Base-by-base conservation (phyloP, 2,888 invertebrate species). In the Bimastos eiseni region DNA sequence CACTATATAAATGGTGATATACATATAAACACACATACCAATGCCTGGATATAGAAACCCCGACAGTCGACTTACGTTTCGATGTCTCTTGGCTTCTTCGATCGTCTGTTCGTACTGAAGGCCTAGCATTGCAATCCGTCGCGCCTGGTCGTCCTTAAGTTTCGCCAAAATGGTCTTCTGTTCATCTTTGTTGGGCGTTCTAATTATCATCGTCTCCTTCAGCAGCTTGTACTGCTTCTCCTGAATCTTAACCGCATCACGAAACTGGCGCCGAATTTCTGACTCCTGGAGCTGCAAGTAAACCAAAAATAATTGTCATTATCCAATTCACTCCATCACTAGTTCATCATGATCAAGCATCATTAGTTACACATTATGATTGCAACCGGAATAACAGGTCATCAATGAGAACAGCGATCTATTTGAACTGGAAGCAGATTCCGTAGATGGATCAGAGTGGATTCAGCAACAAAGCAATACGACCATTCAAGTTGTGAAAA, bases 81-180 rank as follows among this genome's bases (percentile, higher is more conserved):
- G 99, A 95, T 99, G 99, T 96, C 99, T 98, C 94, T 99, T 96
- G 99, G 99, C 99, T 95, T 99, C 99, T 88, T 98, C 97, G 95
- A 99, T 99, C 96, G 98, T 99, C 96, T 98, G 98, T 96, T 99
- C 99, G 96, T 99, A 99, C 96, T 99, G 99, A 95, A 99, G 98
- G 91, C 98, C 99, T 91, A 99, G 96, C 93, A 98, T 96, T 92
- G 99, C 98, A 94, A 99, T 96, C 95, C 99, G 99, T 93, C 99
- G 97, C 94, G 98, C 97, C 96, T 99, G 99, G 95, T 99, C 99
- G 94, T 99, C 99, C 95, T 99, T 99, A 93, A 99, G 96, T 95
- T 98, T 98, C 95, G 98, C 98, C 95, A 98, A 98, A 92, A 98
- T 98, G 30, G 90, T n/a, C 88, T 92, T 92, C 95, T 99, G 99